Evolutionary conservation across 2,797 vertebrate species (phyloP), one percentile per base, ranked within the genome.

Genomic region (Danionella dracula): DNA sequence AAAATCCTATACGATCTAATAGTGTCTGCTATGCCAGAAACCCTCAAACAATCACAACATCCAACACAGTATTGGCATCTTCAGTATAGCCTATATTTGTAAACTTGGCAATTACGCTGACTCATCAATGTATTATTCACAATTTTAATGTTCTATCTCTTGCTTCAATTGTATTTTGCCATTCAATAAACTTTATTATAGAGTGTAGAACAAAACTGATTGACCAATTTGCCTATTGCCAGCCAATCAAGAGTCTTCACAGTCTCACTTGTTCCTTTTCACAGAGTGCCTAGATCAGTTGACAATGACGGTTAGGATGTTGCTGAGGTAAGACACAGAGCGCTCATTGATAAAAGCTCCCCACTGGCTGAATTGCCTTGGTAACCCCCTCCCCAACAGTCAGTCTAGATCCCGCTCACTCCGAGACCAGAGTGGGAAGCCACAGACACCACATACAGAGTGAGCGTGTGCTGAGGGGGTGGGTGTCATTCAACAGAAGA

Each of bases 341-440:
- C 71, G 56, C 71, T 78, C 76, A 78, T 78, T 78, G 76, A 78
- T 78, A 76, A 78, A 78, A 76, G 71, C 76, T 72, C 73, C 69
- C 61, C 61, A 71, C 70, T 71, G 73, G 73, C 68, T 74, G 56
- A 77, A 77, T 74, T 58, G 68, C 75, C 75, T 71, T 77, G 75
- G 75, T 74, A 74, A 77, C 71, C 75, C 68, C 75, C 75, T 74
- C 58, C 64, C 51, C 58, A 62, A 37, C 75, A 66, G 71, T 71
- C 74, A 69, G 71, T 53, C 65, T 42, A 54, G 65, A 61, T 77
- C 68, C 12, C 55, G 67, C 53, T 64, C 51, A 57, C 55, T 71
- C 40, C 1, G 71, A 74, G 65, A 56, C 75, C 71, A 54, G 68
- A 71, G 75, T 76, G 68, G 75, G 68, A 71, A 71, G 71, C 75